Evolutionary conservation across 2,113 vertebrate species (phyloP), one percentile per base, ranked within the genome.

Genomic region (Psittacara wagleri): DNA sequence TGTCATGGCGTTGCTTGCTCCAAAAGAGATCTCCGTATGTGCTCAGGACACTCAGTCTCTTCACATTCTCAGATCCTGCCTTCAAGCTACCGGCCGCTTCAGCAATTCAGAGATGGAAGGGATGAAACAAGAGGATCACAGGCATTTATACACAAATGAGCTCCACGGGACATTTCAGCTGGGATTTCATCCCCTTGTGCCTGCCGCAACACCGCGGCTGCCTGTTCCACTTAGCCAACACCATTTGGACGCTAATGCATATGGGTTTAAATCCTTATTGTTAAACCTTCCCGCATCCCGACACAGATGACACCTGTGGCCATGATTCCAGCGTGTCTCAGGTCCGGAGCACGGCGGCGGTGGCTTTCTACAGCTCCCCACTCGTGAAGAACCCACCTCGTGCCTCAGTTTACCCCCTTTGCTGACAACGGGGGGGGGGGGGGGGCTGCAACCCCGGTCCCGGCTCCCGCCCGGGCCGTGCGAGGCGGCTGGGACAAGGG

Each of bases 341-440:
- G 13, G 20, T 31, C 12, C 9, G 43, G 22, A 33, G 61, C 17
- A 3, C 1, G 8, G 11, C 2, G 31, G 9, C 69, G 6, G 7
- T 1, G n/a, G 22, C 15, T 23, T 62, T 19, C 17, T 13, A 17
- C 11, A 9, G 17, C 3, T 5, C 41, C 27, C 24, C 0, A 1
- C 51, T 33, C 12, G 22, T 4, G 3, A 46, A 63, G 35, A 67
- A 64, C 25, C 7, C 43, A 27, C 35, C 13, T 29, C 5, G 3
- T 59, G 75, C 88, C 88, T 83, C 92, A 49, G 66, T 72, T 59
- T 90, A 83, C 43, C 27, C 17, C 13, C 14, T 51, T 31, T 16
- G 11, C 28, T 10, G 27, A 59, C 52, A 79, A 5, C 1, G 13
- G 33, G 31, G 1, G 6, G 12, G 22, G 27, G 13, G 33, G 31